phyloP scores from a whole-genome alignment of 1,140 invertebrate species.

The Drosophila kikkawai region DNA sequence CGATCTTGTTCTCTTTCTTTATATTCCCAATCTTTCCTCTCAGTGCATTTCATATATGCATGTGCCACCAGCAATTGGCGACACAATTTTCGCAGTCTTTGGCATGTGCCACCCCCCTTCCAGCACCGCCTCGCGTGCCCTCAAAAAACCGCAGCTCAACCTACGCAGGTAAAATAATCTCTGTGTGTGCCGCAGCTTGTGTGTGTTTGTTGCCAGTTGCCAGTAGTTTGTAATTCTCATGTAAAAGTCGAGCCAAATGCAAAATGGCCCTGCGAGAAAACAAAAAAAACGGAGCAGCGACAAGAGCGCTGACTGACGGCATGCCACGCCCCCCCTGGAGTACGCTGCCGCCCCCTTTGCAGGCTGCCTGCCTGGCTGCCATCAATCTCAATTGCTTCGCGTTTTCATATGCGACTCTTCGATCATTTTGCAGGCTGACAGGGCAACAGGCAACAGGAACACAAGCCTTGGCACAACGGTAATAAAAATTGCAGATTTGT shows the following conservation, averaged over 20 bases:
- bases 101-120: conserved; percentile 61
- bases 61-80: conserved; percentile 60
- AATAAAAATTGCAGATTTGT: conserved; percentile 83
- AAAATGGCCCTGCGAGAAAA: conserved; percentile 74
- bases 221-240: conserved; percentile 84
- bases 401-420: conserved; percentile 82
- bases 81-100: conserved; percentile 77
- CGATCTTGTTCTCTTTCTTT: neutral
- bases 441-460: conserved; percentile 55
- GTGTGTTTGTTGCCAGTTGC: conserved; percentile 59
- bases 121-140: neutral
- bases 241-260: conserved; percentile 81
- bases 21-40: neutral
- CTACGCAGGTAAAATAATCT: conserved; percentile 63
- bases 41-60: neutral
- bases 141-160: conserved; percentile 33
- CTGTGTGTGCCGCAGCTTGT: neutral
- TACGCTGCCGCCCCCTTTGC: conserved; percentile 29
- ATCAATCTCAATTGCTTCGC: conserved; percentile 83
- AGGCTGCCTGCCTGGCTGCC: conserved; percentile 51
- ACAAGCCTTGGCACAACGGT: conserved; percentile 54
- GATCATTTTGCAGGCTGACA: conserved; percentile 80
- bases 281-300: neutral
- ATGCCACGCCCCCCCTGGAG: conserved; percentile 47
- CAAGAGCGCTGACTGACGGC: conserved; percentile 51